Evolutionary conservation across 2,113 vertebrate genomes (phyloP).

Genomic region (Fukomys damarensis): DNA sequence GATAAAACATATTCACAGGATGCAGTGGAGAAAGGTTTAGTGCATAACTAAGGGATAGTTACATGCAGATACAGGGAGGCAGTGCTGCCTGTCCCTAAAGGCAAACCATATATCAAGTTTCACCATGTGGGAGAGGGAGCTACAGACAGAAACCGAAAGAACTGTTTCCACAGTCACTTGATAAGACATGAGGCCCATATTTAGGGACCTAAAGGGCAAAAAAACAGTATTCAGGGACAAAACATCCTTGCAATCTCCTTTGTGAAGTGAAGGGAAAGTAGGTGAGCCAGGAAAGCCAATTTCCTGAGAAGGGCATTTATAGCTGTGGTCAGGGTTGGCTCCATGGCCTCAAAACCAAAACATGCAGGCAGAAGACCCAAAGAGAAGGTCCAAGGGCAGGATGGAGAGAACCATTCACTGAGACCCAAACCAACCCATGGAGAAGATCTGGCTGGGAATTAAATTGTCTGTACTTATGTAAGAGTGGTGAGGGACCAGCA

Average conservation of each 20-base stretch:
- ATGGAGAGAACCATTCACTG: background rate
- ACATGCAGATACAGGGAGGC: background rate
- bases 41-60: background rate
- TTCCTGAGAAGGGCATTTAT: rapidly evolving
- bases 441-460: too few species aligned
- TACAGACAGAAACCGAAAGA: background rate
- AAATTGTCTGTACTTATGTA: background rate
- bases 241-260: background rate
- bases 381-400: background rate
- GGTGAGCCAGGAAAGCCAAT: background rate
- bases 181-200: background rate
- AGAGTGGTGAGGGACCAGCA: background rate
- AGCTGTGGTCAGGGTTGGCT: rapidly evolving
- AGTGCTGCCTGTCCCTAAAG: background rate
- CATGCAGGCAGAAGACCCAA: rapidly evolving
- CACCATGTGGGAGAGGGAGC: background rate
- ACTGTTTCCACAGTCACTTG: background rate
- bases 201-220: background rate
- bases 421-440: background rate
- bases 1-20: background rate
- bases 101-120: background rate
- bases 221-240: background rate
- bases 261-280: background rate
- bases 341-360: background rate
- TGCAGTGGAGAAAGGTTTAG: rapidly evolving